A percentile compares a stretch with the other conserved stretches of the same genome.
These are phyloP conservation scores for Eupsilia transversa DNA, from an alignment of 2,888 invertebrate genomes.

Conservation along the genomic window DNA sequence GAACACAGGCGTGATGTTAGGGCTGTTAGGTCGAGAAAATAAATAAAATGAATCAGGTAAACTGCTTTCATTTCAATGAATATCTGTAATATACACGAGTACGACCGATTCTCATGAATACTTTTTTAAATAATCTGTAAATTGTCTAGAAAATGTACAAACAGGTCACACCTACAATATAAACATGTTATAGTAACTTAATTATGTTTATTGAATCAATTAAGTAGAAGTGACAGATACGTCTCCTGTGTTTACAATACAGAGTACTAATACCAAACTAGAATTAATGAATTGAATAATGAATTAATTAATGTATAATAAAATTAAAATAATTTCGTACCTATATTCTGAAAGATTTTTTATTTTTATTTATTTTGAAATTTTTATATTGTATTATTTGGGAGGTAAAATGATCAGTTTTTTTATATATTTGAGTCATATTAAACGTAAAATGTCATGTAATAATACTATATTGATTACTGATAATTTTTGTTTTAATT, in stretches of 20 bases:
- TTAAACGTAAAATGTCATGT: conserved; percentile 69
- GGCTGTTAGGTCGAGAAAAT: background rate
- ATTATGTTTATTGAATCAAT: conserved; percentile 16
- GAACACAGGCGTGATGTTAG: background rate
- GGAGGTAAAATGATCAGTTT: conserved; percentile 57
- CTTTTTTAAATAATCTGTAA: conserved; percentile 6
- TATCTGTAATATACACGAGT: background rate
- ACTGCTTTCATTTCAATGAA: conserved; percentile 31
- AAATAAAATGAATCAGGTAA: background rate
- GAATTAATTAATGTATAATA: conserved; percentile 8
- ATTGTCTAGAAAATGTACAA: conserved; percentile 49
- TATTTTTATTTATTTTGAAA: conserved; percentile 39
- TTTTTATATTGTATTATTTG: conserved; percentile 47
- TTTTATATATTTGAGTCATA: conserved; percentile 66
- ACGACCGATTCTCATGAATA: background rate
- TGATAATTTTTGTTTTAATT: conserved; percentile 66
- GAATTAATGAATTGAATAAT: conserved; percentile 5
- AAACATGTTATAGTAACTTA: conserved; percentile 5
- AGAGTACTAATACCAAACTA: conserved; percentile 48
- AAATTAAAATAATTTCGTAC: conserved; percentile 7
- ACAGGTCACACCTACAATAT: conserved; percentile 18
- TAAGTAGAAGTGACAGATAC: conserved; percentile 21
- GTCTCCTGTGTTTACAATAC: conserved; percentile 28
- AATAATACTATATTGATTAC: conserved; percentile 61
- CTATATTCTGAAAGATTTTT: conserved; percentile 16